Percentiles rank a stretch among this genome's conserved stretches.
phyloP scores from a whole-genome alignment of 1,140 invertebrate genomes.

The Parapsyche elsis region DNA sequence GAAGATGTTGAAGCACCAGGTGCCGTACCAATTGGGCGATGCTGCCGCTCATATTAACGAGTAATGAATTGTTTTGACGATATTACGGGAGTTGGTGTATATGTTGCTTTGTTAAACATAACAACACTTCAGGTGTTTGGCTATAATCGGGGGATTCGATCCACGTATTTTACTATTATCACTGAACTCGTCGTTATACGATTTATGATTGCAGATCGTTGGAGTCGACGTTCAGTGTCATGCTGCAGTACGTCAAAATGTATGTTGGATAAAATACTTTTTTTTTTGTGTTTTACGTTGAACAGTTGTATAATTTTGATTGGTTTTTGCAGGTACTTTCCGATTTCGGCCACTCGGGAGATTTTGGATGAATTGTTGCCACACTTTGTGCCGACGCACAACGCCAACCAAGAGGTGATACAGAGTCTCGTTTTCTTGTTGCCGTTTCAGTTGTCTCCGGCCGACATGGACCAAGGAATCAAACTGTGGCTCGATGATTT shows the following conservation, averaged over 20 bases:
- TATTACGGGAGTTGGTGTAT: slow-evolving; percentile 48
- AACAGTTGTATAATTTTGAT: background rate
- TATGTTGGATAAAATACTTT: slow-evolving; percentile 66
- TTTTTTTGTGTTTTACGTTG: slow-evolving; percentile 31
- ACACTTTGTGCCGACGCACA: slow-evolving; percentile 77
- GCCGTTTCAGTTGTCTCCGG: slow-evolving; percentile 75
- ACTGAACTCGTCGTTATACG: slow-evolving; percentile 21
- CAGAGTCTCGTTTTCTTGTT: slow-evolving; percentile 80
- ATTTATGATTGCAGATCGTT: slow-evolving; percentile 61
- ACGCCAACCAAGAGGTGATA: slow-evolving; percentile 71
- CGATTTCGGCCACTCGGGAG: slow-evolving; percentile 81
- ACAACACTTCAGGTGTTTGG: slow-evolving; percentile 29
- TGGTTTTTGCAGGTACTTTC: slow-evolving; percentile 74
- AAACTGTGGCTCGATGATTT: slow-evolving; percentile 88
- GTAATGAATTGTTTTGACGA: slow-evolving; percentile 45
- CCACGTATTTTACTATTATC: slow-evolving; percentile 4
- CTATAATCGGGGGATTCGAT: background rate
- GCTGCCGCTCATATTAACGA: slow-evolving; percentile 30
- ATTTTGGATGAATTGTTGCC: slow-evolving; percentile 88
- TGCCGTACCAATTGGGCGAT: slow-evolving; percentile 25
- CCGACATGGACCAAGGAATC: slow-evolving; percentile 74
- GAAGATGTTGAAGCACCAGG: slow-evolving; percentile 38
- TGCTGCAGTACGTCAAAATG: slow-evolving; percentile 67
- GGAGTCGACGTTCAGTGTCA: slow-evolving; percentile 64
- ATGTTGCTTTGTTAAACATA: slow-evolving; percentile 44